Percentiles rank a stretch among this genome's conserved stretches.
Conservation (phyloP, 2,797 vertebrate genomes). For the Crypturellus tataupa region DNA sequence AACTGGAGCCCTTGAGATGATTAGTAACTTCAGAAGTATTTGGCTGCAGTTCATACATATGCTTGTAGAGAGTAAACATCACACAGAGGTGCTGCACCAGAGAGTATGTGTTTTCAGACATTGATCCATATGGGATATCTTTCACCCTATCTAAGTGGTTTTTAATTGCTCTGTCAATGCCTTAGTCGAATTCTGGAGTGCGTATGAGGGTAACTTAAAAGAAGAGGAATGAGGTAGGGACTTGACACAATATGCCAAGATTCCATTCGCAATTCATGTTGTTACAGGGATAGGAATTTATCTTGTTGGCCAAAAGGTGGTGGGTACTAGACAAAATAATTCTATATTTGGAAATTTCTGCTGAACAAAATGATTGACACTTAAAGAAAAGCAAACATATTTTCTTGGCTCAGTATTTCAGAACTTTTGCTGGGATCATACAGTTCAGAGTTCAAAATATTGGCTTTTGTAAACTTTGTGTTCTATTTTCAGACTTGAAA, state of each 20-base stretch:
- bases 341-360: slow-evolving; percentile 73
- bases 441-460: slow-evolving; percentile 55
- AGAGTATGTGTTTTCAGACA: neutral
- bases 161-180: neutral
- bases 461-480: slow-evolving; percentile 54
- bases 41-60: neutral
- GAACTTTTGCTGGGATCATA: slow-evolving; percentile 56
- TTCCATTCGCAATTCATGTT: neutral
- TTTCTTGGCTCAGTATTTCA: slow-evolving; percentile 26
- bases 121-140: neutral
- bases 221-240: neutral
- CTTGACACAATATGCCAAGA: neutral
- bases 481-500: slow-evolving; percentile 39
- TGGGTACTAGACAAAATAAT: slow-evolving; percentile 57
- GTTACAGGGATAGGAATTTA: neutral
- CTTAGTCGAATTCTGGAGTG: neutral
- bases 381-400: neutral
- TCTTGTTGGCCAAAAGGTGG: slow-evolving; percentile 6
- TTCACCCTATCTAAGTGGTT: neutral
- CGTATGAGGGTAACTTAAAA: neutral
- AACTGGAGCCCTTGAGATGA: neutral
- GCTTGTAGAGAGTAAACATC: neutral
- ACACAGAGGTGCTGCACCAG: slow-evolving; percentile 3
- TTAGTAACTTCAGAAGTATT: slow-evolving; percentile 5
- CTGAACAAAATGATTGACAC: slow-evolving; percentile 25